Conservation (phyloP, 92 coral and sea anemone genomes). For the Pocillopora grandis region DNA sequence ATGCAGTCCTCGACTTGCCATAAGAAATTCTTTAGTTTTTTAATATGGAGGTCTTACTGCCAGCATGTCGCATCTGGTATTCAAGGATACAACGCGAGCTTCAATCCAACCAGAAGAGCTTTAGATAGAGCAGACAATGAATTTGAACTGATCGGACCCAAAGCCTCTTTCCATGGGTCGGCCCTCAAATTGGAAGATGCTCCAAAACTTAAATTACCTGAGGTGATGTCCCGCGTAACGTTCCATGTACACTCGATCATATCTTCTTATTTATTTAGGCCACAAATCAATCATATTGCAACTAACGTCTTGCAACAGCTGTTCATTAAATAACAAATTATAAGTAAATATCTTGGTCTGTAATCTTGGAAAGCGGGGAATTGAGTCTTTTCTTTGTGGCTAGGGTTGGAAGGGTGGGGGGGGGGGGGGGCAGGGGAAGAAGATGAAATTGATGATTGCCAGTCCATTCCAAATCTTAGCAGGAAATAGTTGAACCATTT, state of each 20-base stretch:
- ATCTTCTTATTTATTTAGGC: not conserved
- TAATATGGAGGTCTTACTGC: not conserved
- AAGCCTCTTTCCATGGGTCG: slow-evolving; percentile 68
- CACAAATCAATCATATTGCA: not conserved
- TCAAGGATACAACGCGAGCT: slow-evolving; percentile 13
- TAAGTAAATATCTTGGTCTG: too few species aligned
- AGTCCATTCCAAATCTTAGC: too few species aligned
- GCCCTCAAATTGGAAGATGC: slow-evolving; percentile 47
- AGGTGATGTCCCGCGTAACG: slow-evolving; percentile 48
- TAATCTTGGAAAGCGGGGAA: too few species aligned
- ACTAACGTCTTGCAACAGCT: too few species aligned
- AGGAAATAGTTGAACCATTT: too few species aligned
- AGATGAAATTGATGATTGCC: too few species aligned
- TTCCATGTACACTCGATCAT: not conserved
- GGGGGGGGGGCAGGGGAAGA: too few species aligned
- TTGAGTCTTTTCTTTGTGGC: too few species aligned
- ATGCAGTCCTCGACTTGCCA: not conserved
- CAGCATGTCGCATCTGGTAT: slow-evolving; percentile 2
- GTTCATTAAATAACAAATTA: too few species aligned
- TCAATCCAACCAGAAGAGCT: slow-evolving; percentile 32
- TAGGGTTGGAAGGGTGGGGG: too few species aligned
- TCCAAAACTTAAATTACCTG: slow-evolving; percentile 67
- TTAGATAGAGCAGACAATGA: slow-evolving; percentile 57
- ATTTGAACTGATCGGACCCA: slow-evolving; percentile 62
- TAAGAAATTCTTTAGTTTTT: not conserved